Percentiles rank a stretch among this genome's conserved stretches.
Evolutionary conservation across 2,113 vertebrate species (phyloP).

Genomic region (Indri indri): DNA sequence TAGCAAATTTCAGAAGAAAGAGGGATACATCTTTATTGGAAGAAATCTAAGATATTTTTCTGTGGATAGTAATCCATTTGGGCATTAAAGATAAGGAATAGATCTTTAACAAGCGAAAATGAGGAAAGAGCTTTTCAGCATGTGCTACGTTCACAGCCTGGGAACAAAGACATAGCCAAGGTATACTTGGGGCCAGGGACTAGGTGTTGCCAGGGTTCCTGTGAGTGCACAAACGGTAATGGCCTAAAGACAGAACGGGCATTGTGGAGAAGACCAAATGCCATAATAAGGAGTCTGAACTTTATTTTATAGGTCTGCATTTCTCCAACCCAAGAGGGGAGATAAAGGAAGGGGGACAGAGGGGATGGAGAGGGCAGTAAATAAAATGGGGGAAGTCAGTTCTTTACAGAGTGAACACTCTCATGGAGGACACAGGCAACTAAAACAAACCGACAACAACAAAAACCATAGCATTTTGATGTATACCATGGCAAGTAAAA

Average conservation of each 20-base stretch:
- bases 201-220: not conserved
- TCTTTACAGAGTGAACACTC: not conserved
- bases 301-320: not conserved
- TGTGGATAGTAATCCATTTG: not conserved
- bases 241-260: not conserved
- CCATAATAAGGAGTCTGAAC: not conserved
- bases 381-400: not conserved
- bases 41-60: not conserved
- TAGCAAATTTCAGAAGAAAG: not conserved
- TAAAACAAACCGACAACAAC: not conserved
- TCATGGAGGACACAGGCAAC: not conserved
- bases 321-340: not conserved
- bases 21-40: not conserved
- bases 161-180: not conserved
- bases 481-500: not conserved
- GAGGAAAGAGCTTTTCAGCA: not conserved
- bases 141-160: not conserved
- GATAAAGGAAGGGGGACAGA: fast-evolving
- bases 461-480: not conserved
- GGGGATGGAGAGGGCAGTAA: not conserved
- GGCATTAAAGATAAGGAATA: not conserved
- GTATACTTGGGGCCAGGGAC: not conserved
- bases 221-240: not conserved
- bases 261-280: not conserved
- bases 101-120: not conserved